Conservation (phyloP, 2,113 vertebrate genomes). For the Bostrychus sinensis region DNA sequence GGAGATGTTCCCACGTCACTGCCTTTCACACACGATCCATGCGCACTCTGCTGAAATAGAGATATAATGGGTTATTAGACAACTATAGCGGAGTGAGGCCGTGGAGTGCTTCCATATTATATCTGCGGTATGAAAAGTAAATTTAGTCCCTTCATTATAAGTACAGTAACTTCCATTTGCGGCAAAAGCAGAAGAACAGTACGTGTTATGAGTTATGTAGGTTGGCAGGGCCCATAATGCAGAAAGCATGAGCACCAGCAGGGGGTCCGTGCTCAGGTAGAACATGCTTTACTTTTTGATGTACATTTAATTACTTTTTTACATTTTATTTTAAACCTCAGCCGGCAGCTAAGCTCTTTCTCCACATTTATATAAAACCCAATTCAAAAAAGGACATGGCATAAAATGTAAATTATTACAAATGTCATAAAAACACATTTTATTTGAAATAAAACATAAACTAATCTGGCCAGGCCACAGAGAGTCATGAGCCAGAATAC, state of each 20-base stretch:
- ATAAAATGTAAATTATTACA: too few relatives aligned
- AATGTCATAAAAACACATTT: too few relatives aligned
- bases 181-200: slow-evolving; percentile 8
- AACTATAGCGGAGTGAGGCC: slow-evolving; percentile 2
- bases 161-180: neutral
- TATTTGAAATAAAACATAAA: too few relatives aligned
- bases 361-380: too few relatives aligned
- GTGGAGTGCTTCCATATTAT: slow-evolving; percentile 8
- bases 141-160: slow-evolving; percentile 1
- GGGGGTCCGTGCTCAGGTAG: slow-evolving; percentile 20
- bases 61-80: neutral
- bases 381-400: too few relatives aligned
- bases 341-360: too few relatives aligned
- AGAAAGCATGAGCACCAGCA: slow-evolving; percentile 22
- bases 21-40: slow-evolving; percentile 60
- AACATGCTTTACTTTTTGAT: too few relatives aligned
- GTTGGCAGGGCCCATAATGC: slow-evolving; percentile 17
- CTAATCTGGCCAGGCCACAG: too few relatives aligned
- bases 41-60: slow-evolving; percentile 60
- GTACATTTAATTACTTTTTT: too few relatives aligned
- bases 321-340: too few relatives aligned
- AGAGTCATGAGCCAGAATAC: too few relatives aligned
- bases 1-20: slow-evolving; percentile 44
- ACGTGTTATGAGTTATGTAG: slow-evolving; percentile 14
- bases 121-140: neutral